phyloP scores from a whole-genome alignment of 2,888 invertebrate genomes.

The Sinelater perroti region DNA sequence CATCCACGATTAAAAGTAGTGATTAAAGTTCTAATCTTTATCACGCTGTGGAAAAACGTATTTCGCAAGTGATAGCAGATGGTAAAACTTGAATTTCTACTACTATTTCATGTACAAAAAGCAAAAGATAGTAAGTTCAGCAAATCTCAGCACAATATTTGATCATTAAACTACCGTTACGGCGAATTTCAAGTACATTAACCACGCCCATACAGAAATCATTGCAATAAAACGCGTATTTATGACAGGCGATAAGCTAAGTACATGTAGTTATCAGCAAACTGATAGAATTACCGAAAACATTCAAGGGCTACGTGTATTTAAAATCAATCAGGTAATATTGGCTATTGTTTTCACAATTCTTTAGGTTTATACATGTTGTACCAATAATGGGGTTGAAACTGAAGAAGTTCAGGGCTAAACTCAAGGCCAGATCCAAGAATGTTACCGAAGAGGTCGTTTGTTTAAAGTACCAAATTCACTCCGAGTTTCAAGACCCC shows the following conservation, averaged over 20 bases:
- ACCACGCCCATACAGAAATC: constrained; percentile 8
- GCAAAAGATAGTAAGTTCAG: no score
- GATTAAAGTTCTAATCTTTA: no score
- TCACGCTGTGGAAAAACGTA: no score
- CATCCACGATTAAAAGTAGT: no score
- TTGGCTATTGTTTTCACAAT: neutral
- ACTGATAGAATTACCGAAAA: constrained; percentile 13
- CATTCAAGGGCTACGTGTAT: neutral
- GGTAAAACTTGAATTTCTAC: no score
- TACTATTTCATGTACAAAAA: no score
- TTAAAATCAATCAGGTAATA: neutral
- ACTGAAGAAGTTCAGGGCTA: constrained; percentile 23
- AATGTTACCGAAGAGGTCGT: constrained; percentile 19
- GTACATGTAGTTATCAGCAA: constrained; percentile 15
- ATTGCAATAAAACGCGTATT: constrained; percentile 1
- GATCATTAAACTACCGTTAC: no score
- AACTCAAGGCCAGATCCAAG: constrained; percentile 20
- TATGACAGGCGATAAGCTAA: constrained; percentile 22
- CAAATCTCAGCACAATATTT: no score
- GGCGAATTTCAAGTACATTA: no score
- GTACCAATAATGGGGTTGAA: constrained; percentile 33
- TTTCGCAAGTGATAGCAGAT: no score
- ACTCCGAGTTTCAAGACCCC: constrained; percentile 26
- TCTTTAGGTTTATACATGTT: no score
- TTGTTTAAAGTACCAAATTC: constrained; percentile 18